Evolutionary conservation across 2,797 vertebrate genomes (phyloP), one percentile per base, ranked within the genome.

Genomic region (Sebastes melanostomus): DNA sequence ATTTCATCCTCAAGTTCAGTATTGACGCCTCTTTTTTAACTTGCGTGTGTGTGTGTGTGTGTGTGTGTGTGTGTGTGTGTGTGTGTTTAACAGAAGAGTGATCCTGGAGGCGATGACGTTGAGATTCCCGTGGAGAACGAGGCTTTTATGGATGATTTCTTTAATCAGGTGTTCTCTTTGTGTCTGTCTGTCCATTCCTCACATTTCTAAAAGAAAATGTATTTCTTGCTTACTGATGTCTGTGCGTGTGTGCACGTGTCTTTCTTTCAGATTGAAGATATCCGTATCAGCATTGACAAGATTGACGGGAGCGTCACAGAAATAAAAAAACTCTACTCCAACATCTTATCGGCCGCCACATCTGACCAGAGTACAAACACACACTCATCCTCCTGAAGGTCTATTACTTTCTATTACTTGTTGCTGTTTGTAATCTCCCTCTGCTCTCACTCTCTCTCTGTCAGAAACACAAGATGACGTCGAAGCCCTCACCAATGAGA

Each of bases 121-220:
- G 96, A 96, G 91, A 94, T 98, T 25, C 95, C 97, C 0, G 90
- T 99, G 5, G 97, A 98, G 88, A 97, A 95, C 60, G 95, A 97
- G 0, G 96, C 96, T 0, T 99, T 98, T 88, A 98, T 99, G 98
- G 97, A 99, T 3, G 97, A 98, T 76, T 99, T 99, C 93, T 99
- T 99, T 72, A 78, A 94, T 0, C 97, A 98, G 97, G 98, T 98
- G 87, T 36, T 66, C 5, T 25, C 2, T 34, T n/a, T 70, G 7
- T 30, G 18, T 54, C 20, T 24, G 8, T 34, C 5, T 46, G n/a
- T 78, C 16, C 32, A 0, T 20, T 36, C 1, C 34, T 54, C 18
- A 50, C 8, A 18, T 77, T 27, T 52, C 1, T 38, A 22, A 8
- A n/a, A 30, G 3, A 27, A 8, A 29, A 18, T 3, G 11, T 11